Evolutionary conservation across 2,888 invertebrate species (phyloP).

Genomic region (Caenorhabditis sinica): DNA sequence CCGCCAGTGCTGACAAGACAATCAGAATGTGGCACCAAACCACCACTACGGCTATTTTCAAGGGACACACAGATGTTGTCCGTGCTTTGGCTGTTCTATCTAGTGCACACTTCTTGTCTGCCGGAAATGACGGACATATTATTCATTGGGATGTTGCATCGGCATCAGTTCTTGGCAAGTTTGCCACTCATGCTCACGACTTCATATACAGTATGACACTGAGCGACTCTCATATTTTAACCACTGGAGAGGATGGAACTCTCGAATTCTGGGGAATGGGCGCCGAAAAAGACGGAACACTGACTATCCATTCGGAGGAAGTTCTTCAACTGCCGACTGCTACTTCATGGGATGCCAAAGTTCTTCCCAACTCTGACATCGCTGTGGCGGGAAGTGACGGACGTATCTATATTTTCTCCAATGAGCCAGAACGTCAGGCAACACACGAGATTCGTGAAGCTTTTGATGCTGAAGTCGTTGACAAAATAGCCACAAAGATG

Average conservation of each 20-base stretch:
- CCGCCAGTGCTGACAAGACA: constrained; percentile 94
- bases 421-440: constrained; percentile 88
- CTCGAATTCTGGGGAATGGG: constrained; percentile 75
- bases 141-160: constrained; percentile 90
- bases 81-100: constrained; percentile 89
- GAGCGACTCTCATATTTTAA: constrained; percentile 67
- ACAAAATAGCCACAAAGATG: constrained; percentile 66
- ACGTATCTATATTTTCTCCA: constrained; percentile 91
- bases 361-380: constrained; percentile 92
- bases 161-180: constrained; percentile 89
- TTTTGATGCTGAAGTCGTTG: constrained; percentile 89
- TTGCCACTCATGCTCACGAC: constrained; percentile 71
- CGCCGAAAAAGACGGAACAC: constrained; percentile 9
- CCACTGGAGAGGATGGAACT: constrained; percentile 78
- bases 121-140: constrained; percentile 94
- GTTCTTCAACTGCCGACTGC: constrained; percentile 89
- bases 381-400: constrained; percentile 93
- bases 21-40: constrained; percentile 92
- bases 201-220: constrained; percentile 78
- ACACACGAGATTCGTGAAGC: constrained; percentile 86
- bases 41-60: constrained; percentile 84
- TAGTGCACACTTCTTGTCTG: constrained; percentile 90
- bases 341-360: constrained; percentile 92
- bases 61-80: constrained; percentile 95
- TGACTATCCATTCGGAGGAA: constrained; percentile 53